These are phyloP conservation scores for Drosophila bipectinata DNA, from an alignment of 1,140 invertebrate species.

Conservation along the genomic window DNA sequence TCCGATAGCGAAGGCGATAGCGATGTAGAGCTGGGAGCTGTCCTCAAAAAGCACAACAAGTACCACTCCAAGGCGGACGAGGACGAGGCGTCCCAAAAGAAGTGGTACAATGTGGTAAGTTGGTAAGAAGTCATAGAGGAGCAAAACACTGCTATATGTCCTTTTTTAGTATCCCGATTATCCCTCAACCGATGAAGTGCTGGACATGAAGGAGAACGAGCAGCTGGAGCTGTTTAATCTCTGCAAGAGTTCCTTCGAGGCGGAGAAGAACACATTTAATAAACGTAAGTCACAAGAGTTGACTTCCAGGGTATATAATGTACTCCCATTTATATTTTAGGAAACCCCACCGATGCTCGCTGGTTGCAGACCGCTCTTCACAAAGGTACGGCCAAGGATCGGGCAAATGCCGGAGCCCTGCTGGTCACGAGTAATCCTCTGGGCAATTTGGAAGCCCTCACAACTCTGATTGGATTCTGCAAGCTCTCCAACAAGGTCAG, in stretches of 20 bases:
- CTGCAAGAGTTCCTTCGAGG: conserved; percentile 71
- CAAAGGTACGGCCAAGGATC: conserved; percentile 90
- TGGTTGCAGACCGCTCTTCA: conserved; percentile 90
- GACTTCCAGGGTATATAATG: not conserved
- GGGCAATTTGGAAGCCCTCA: conserved; percentile 88
- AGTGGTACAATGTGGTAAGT: conserved; percentile 81
- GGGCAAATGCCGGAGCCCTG: conserved; percentile 90
- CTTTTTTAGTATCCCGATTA: conserved; percentile 62
- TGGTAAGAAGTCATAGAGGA: not conserved
- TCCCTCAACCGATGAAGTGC: conserved; percentile 66
- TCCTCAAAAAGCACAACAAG: conserved; percentile 34
- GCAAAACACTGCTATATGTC: not conserved
- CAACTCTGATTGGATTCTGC: conserved; percentile 88
- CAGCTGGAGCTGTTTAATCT: conserved; percentile 74
- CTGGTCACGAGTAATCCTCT: conserved; percentile 91
- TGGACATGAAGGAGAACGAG: conserved; percentile 81
- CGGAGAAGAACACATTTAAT: conserved; percentile 58
- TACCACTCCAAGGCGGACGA: conserved; percentile 53
- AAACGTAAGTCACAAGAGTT: conserved; percentile 54
- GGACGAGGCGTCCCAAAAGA: conserved; percentile 63
- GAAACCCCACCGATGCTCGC: conserved; percentile 76
- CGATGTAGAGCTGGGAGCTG: conserved; percentile 30
- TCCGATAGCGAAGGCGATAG: conserved; percentile 49
- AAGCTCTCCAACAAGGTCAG: conserved; percentile 89
- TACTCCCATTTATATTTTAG: conserved; percentile 22